Conservation (phyloP, 2,888 invertebrate species). For the Incurvaria masculella region DNA sequence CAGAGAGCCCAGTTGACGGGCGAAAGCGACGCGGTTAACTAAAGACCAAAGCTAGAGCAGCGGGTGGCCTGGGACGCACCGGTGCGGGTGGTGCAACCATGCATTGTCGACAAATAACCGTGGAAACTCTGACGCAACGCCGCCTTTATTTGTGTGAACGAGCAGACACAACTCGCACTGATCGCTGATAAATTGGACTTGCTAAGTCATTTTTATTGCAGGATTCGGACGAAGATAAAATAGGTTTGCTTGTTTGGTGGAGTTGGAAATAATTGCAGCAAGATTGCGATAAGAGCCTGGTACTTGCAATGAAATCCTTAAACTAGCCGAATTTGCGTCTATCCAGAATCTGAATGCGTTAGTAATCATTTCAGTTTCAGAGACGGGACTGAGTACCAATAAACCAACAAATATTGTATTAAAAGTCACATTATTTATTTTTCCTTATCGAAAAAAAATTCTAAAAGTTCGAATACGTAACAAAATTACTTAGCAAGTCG, state of each 20-base stretch:
- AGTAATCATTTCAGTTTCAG: too few species aligned
- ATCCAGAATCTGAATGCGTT: too few species aligned
- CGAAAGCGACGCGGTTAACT: conserved; percentile 31
- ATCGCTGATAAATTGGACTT: conserved; percentile 40
- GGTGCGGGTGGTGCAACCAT: conserved; percentile 47
- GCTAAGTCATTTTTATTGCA: conserved; percentile 26
- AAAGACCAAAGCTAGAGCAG: not conserved
- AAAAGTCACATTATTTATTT: too few species aligned
- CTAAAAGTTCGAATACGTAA: too few species aligned
- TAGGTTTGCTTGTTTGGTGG: too few species aligned
- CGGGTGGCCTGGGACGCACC: conserved; percentile 15
- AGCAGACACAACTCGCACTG: conserved; percentile 21
- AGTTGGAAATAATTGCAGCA: not conserved
- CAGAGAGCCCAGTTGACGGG: conserved; percentile 27
- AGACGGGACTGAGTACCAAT: too few species aligned
- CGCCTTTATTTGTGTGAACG: conserved; percentile 24
- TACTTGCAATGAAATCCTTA: too few species aligned
- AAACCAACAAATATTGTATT: too few species aligned
- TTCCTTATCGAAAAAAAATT: too few species aligned
- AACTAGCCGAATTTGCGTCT: too few species aligned
- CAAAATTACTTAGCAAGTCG: too few species aligned
- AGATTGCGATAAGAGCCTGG: too few species aligned
- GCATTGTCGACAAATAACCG: conserved; percentile 46
- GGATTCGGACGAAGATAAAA: conserved; percentile 19
- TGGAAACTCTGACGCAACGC: conserved; percentile 52